Evolutionary conservation across 2,113 vertebrate genomes (phyloP).

Genomic region (Orthonyx spaldingii): DNA sequence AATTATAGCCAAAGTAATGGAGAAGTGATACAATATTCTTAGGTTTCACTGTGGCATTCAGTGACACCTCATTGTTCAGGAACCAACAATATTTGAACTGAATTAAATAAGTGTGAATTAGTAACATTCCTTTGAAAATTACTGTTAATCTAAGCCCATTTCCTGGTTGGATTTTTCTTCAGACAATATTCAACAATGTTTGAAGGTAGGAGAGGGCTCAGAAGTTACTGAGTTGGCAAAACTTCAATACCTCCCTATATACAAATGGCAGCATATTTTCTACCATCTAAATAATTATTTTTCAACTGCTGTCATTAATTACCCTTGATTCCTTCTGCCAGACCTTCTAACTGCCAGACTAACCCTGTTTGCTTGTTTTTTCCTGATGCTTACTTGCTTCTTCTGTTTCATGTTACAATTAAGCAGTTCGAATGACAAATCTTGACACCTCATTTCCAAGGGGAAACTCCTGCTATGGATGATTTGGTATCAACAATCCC

Average conservation of each 20-base stretch:
- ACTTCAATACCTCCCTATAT: background rate
- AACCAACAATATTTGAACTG: background rate
- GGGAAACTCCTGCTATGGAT: background rate
- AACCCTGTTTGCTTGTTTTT: background rate
- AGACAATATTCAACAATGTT: background rate
- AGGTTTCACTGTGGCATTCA: background rate
- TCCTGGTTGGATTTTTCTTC: background rate
- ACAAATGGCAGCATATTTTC: background rate
- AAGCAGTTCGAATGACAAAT: background rate
- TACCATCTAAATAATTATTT: background rate
- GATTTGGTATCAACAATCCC: background rate
- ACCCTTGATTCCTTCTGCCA: background rate
- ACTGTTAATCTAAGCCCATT: background rate
- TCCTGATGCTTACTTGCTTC: background rate
- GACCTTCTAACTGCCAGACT: background rate
- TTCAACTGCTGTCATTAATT: constrained; percentile 4
- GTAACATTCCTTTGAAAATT: constrained; percentile 12
- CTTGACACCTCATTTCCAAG: background rate
- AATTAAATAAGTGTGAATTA: constrained; percentile 33
- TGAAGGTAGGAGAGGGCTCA: background rate
- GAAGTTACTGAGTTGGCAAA: background rate
- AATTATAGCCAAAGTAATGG: constrained; percentile 1
- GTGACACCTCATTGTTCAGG: constrained; percentile 17
- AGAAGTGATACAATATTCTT: constrained; percentile 28
- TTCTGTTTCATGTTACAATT: constrained; percentile 25